Base-by-base conservation (phyloP, 2,797 vertebrate species). In the Neolamprologus multifasciatus region DNA sequence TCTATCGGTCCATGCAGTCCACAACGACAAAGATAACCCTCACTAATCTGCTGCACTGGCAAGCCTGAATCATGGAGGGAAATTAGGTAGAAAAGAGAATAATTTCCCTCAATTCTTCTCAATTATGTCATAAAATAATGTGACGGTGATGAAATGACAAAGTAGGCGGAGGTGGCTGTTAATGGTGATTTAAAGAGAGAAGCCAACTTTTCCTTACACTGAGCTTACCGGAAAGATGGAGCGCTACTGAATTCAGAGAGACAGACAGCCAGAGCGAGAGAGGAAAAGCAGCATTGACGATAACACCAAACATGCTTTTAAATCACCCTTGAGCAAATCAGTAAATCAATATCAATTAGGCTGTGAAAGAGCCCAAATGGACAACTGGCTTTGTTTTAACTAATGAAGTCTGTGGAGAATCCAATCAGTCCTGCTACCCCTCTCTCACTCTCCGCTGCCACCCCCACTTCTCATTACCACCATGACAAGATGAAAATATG, bases 331-430 rank as follows among this genome's bases (percentile, higher is more conserved):
- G 91, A 94, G 88, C 92, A 91, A 93, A 96, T 95, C 92, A 91
- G 85, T 93, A 93, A 95, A 95, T 97, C 96, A 95, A 96, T 96
- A 96, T 95, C 96, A 96, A 96, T 96, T 96, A 96, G 92, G 91
- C 90, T 86, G 93, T 87, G 91, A 92, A 95, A 88, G 90, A 91
- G 92, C 93, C 91, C 94, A 90, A 95, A 94, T 84, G 94, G 95
- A 96, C 95, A 95, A 95, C 92, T 91, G 94, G 94, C 94, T 96
- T 96, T 96, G 95, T 95, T 96, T 96, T 93, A 96, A 96, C 95
- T 95, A 95, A 96, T 96, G 95, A 96, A 96, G 95, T 96, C 95
- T 95, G 92, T 88, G 50, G 95, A 95, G 95, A 90, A 94, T 93
- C 92, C 89, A 82, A 89, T 94, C 90, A 90, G 83, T 86, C 84